phyloP scores from a whole-genome alignment of 2,888 invertebrate genomes.

The Fabriciana adippe region DNA sequence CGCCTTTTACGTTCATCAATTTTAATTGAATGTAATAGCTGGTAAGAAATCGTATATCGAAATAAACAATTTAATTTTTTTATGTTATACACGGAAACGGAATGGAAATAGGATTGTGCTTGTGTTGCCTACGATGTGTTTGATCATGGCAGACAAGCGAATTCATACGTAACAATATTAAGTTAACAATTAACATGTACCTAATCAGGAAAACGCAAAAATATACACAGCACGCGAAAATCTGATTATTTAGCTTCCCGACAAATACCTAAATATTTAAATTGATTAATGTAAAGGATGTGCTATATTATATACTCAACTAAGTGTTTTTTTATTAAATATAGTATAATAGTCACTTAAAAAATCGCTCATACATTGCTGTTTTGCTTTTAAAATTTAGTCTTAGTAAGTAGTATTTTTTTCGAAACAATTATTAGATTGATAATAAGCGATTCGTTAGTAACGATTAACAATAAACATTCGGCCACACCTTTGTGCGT shows the following conservation, averaged over 20 bases:
- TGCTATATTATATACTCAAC: not conserved
- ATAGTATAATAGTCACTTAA: too few species aligned
- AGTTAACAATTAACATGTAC: conserved; percentile 23
- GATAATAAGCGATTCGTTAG: not conserved
- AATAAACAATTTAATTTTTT: too few species aligned
- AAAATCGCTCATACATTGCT: too few species aligned
- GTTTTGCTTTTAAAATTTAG: too few species aligned
- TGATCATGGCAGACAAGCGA: conserved; percentile 2
- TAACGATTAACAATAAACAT: conserved; percentile 19
- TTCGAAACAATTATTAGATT: not conserved
- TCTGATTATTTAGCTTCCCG: too few species aligned
- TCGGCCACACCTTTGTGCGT: conserved; percentile 29
- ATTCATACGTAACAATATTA: conserved; percentile 21
- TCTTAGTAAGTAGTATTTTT: too few species aligned
- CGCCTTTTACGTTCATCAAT: conserved; percentile 12
- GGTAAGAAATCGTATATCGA: not conserved
- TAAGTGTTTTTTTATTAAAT: too few species aligned
- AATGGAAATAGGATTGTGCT: not conserved
- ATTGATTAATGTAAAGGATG: not conserved
- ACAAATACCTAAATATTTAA: too few species aligned
- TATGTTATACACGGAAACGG: not conserved
- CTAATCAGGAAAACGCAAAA: conserved; percentile 26
- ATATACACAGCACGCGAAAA: conserved; percentile 11
- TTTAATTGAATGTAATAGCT: conserved; percentile 11
- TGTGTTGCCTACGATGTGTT: not conserved